These are phyloP conservation scores for Cygnus atratus DNA, from an alignment of 2,113 vertebrate species.

Conservation along the genomic window DNA sequence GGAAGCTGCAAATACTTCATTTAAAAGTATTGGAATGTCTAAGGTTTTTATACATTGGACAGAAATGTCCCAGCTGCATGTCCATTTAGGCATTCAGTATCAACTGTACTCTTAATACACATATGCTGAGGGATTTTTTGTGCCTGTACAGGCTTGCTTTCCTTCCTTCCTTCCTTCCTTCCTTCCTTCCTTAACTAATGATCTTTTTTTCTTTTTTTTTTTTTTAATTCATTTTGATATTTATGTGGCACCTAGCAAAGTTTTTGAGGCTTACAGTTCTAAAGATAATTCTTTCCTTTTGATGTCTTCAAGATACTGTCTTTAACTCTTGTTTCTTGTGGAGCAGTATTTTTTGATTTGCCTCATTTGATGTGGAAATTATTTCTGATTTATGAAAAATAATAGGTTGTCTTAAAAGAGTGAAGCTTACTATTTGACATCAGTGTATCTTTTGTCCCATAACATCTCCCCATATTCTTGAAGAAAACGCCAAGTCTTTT, in stretches of 20 bases:
- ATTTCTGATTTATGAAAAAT: not conserved
- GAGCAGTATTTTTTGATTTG: not conserved
- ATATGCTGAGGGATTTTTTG: not conserved
- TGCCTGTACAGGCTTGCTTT: not conserved
- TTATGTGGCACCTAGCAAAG: not conserved
- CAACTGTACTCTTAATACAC: not conserved
- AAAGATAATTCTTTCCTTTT: not conserved
- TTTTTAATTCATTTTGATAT: not conserved
- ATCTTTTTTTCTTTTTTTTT: not conserved
- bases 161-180: not conserved
- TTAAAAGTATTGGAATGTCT: not conserved
- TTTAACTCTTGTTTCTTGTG: not conserved
- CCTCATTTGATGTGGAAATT: not conserved
- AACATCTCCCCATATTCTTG: not conserved
- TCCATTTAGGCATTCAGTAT: not conserved
- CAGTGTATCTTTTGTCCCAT: rapidly evolving
- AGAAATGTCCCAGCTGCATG: not conserved
- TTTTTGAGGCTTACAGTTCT: not conserved
- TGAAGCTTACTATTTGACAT: not conserved
- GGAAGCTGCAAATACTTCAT: not conserved
- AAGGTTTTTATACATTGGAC: not conserved
- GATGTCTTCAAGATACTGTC: not conserved
- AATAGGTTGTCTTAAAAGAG: not conserved
- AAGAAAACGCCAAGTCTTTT: not conserved
- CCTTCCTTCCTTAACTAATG: not conserved